Percentiles rank a stretch among this genome's conserved stretches.
phyloP scores from a whole-genome alignment of 2,888 invertebrate species.

The Hipparchia semele region DNA sequence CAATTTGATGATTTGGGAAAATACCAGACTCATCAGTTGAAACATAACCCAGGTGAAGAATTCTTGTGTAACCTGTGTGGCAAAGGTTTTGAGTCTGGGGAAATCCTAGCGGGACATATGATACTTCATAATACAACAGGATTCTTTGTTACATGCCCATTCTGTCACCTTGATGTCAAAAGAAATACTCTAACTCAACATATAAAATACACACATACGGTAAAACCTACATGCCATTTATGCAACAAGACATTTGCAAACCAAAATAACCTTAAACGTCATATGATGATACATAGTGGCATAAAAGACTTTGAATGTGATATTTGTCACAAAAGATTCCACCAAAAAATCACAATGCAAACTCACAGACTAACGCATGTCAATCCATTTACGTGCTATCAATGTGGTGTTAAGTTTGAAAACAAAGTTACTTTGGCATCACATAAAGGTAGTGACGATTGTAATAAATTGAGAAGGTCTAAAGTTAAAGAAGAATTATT shows the following conservation, averaged over 20 bases:
- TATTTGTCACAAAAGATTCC: conserved; percentile 73
- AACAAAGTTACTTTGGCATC: conserved; percentile 52
- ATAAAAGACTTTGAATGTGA: conserved; percentile 76
- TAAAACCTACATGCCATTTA: conserved; percentile 68
- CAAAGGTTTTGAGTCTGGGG: conserved; percentile 74
- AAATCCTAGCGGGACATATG: conserved; percentile 74
- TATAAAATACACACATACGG: conserved; percentile 75
- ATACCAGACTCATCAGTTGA: conserved; percentile 72
- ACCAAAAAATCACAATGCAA: conserved; percentile 79
- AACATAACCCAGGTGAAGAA: conserved; percentile 68
- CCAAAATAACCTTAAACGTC: conserved; percentile 76
- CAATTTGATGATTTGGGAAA: conserved; percentile 66
- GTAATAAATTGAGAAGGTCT: conserved; percentile 58
- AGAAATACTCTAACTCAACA: conserved; percentile 73
- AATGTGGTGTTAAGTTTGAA: conserved; percentile 67
- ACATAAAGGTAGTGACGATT: conserved; percentile 62
- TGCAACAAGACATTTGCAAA: conserved; percentile 78
- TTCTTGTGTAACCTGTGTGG: conserved; percentile 73
- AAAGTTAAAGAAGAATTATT: conserved; percentile 71
- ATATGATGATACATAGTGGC: conserved; percentile 77
- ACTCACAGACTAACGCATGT: conserved; percentile 74
- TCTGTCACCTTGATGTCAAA: conserved; percentile 67
- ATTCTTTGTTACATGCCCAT: conserved; percentile 66
- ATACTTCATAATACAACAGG: conserved; percentile 68
- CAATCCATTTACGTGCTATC: conserved; percentile 63